phyloP scores from a whole-genome alignment of 35 echinoderm and acorn worm genomes.

The Diadema setosum region DNA sequence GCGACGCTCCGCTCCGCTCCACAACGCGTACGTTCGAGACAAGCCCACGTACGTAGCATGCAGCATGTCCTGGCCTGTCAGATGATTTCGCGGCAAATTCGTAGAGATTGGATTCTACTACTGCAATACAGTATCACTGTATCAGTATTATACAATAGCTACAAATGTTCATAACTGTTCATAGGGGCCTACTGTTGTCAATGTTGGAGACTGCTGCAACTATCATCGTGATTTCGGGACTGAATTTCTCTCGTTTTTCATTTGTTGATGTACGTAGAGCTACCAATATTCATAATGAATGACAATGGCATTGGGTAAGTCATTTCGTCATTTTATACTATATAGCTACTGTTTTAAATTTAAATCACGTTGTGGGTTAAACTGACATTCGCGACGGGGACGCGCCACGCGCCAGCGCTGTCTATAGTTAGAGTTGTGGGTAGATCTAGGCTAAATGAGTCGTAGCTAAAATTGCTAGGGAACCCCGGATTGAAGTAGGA shows the following conservation, averaged over 20 bases:
- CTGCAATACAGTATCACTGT: neutral
- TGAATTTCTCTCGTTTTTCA: neutral
- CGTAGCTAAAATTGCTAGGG: neutral
- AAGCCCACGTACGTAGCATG: neutral
- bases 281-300: neutral
- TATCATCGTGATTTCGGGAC: neutral
- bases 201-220: neutral
- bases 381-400: neutral
- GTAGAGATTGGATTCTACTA: neutral
- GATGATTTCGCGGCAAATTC: neutral
- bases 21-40: too few species aligned
- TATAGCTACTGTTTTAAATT: neutral
- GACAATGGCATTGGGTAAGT: neutral
- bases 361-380: neutral
- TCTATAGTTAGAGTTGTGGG: neutral
- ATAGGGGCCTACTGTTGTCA: neutral
- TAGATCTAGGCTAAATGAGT: neutral
- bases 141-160: neutral
- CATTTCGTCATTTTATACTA: neutral
- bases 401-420: neutral
- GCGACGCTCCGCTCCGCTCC: too few species aligned
- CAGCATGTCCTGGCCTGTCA: neutral
- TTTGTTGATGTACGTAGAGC: neutral
- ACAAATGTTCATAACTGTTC: neutral
- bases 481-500: neutral